Conservation (phyloP, 2,113 vertebrate species). For the Rhynchomys soricoides region DNA sequence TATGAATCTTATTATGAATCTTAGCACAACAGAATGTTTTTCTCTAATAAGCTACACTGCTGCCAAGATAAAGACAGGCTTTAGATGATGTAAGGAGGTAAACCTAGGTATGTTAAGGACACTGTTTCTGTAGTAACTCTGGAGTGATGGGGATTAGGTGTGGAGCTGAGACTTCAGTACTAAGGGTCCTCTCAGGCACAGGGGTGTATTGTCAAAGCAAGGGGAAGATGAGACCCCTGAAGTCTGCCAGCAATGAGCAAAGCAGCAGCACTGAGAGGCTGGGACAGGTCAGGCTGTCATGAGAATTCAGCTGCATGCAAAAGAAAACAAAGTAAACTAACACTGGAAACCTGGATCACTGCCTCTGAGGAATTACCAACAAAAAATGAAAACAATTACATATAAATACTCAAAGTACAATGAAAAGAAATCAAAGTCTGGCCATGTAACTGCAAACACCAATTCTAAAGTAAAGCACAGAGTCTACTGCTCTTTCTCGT, state of each 20-base stretch:
- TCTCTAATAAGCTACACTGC: background rate
- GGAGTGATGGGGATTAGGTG: background rate
- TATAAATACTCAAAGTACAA: conserved; percentile 29
- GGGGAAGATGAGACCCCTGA: background rate
- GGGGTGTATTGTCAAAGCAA: background rate
- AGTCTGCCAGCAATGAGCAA: background rate
- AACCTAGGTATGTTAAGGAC: conserved; percentile 7
- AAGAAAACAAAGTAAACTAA: conserved; percentile 28
- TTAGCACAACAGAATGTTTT: background rate
- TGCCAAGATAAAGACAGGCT: background rate
- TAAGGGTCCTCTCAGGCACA: background rate
- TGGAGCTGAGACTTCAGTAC: background rate
- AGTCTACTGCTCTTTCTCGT: conserved; percentile 26
- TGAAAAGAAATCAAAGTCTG: conserved; percentile 28
- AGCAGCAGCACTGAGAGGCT: background rate
- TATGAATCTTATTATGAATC: conserved; percentile 20
- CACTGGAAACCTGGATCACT: conserved; percentile 7
- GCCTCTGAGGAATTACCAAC: conserved; percentile 52
- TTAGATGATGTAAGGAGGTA: background rate
- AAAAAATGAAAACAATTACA: conserved; percentile 43
- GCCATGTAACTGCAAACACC: background rate
- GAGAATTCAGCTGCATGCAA: background rate
- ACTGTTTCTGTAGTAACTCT: background rate
- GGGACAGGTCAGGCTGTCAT: background rate
- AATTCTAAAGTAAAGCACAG: conserved; percentile 54